Evolutionary conservation across 1,140 invertebrate genomes (phyloP).

Genomic region (Thaumatotibia leucotreta): DNA sequence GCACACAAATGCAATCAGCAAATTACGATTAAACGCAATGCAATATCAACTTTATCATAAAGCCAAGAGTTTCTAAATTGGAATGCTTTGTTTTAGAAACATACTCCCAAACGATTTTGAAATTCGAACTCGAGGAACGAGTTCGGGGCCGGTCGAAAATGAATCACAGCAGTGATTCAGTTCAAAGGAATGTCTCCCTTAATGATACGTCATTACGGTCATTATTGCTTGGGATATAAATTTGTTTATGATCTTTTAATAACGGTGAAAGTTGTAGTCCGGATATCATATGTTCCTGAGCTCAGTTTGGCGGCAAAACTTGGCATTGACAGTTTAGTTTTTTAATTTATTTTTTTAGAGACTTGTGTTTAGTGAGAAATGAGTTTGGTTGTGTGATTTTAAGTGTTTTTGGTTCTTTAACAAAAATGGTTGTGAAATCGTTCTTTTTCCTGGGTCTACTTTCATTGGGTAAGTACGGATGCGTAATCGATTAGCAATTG

Average conservation of each 20-base stretch:
- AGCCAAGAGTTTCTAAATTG: conserved; percentile 19
- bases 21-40: not conserved
- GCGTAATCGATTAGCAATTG: not conserved
- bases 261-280: conserved; percentile 47
- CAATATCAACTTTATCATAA: not conserved
- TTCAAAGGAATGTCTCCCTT: conserved; percentile 30
- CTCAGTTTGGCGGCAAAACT: conserved; percentile 61
- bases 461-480: conserved; percentile 54
- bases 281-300: conserved; percentile 34
- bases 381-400: not conserved
- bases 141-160: conserved; percentile 6
- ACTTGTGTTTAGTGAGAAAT: not conserved
- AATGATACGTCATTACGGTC: conserved; percentile 23
- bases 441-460: conserved; percentile 38
- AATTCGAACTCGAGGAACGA: conserved; percentile 29
- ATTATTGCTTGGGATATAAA: conserved; percentile 18
- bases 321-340: conserved; percentile 37
- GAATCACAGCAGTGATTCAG: conserved; percentile 27
- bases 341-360: conserved; percentile 26
- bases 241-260: conserved; percentile 40
- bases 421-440: conserved; percentile 17
- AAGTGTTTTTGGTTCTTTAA: not conserved
- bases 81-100: conserved; percentile 19
- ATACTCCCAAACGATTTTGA: conserved; percentile 34
- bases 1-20: conserved; percentile 28